Evolutionary conservation across 2,113 vertebrate species (phyloP), one percentile per base, ranked within the genome.

Genomic region (Climacteris rufus): DNA sequence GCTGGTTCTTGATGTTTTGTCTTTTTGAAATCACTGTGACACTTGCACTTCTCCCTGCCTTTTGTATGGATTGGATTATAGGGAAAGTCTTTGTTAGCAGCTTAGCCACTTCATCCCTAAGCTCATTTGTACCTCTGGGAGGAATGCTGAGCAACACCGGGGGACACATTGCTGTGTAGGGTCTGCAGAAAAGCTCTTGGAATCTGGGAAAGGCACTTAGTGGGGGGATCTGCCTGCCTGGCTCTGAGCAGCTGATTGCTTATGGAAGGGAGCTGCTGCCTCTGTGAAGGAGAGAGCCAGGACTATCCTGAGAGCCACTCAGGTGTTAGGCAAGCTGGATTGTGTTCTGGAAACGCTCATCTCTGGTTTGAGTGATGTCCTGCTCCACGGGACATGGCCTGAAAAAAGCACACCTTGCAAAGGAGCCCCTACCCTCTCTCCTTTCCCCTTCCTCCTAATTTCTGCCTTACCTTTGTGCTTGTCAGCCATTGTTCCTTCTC

Each of bases 71-170:
- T 44, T 45, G 83, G 87, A 96, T 96, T 92, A 91, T 49, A 75
- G 23, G 1, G 40, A 70, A 91, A 83, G 77, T 49, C 91, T 92
- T 93, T 96, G 93, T 93, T 71, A 87, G 91, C 89, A 89, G 77
- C 89, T 95, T 91, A 96, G 70, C 89, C 80, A 59, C 83, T 94
- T 80, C 94, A 94, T 66, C 69, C 77, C 84, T 91, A 91, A 93
- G 72, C 89, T 87, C 76, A 49, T 89, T 87, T 59, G 42, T 74
- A 71, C 80, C 78, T 74, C 60, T 37, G 54, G 68, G 69, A 47
- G 50, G 77, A 85, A 82, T 68, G 54, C 49, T n/a, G 19, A 95
- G 52, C 56, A 42, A n/a, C 35, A 91, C 24, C 0, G 0, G 1
- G 60, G 18, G 61, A 86, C 25, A 59, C 10, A 7, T 40, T 78